Percentiles rank a stretch among this genome's conserved stretches.
Conservation (phyloP, 2,797 vertebrate species). For the Poecilia picta region DNA sequence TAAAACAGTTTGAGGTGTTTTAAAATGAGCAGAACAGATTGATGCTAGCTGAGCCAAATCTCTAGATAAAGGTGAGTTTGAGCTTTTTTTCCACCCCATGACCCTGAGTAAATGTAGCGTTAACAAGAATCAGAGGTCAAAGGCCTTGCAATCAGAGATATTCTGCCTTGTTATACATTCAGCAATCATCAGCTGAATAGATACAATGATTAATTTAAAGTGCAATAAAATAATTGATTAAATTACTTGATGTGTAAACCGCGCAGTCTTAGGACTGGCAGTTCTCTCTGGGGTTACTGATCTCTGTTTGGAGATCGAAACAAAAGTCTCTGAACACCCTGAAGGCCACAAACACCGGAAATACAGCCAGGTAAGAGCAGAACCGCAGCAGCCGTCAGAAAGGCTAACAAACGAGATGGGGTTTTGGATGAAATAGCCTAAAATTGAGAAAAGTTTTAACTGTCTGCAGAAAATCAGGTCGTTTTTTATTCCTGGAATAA, state of each 20-base stretch:
- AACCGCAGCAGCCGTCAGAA: constrained; percentile 66
- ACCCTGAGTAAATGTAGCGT: not conserved
- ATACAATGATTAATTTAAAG: not conserved
- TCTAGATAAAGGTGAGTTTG: not conserved
- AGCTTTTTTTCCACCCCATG: not conserved
- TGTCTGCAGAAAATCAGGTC: not conserved
- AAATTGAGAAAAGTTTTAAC: constrained; percentile 9
- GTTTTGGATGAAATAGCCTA: constrained; percentile 36
- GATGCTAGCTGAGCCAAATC: not conserved
- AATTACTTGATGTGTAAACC: not conserved
- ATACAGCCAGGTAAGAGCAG: constrained; percentile 46
- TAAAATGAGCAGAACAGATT: not conserved
- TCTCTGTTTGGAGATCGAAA: constrained; percentile 70
- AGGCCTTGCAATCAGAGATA: not conserved
- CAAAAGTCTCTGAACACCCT: constrained; percentile 60
- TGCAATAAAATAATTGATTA: not conserved
- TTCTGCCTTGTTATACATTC: not conserved
- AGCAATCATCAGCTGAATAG: not conserved
- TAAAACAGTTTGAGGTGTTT: not conserved
- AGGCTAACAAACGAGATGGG: constrained; percentile 55
- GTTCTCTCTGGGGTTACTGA: constrained; percentile 40
- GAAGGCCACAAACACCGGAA: constrained; percentile 74
- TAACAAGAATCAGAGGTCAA: not conserved
- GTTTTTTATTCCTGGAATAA: constrained; percentile 34
- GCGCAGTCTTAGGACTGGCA: constrained; percentile 26